Evolutionary conservation across 2,797 vertebrate species (phyloP).

Genomic region (Danio kyathit): DNA sequence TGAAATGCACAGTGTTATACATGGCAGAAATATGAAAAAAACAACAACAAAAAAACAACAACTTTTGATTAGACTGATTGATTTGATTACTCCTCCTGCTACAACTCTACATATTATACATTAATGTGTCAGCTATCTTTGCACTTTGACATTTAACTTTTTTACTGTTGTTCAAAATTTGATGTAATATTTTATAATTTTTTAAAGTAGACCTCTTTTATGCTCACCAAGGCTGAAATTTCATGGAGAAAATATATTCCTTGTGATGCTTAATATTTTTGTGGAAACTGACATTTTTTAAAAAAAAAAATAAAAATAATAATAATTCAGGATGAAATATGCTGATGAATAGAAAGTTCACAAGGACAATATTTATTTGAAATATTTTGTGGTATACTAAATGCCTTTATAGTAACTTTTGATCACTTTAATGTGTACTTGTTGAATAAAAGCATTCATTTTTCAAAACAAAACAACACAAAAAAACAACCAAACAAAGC

Average conservation of each 20-base stretch:
- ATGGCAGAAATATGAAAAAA: background rate
- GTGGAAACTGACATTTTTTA: background rate
- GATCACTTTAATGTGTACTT: background rate
- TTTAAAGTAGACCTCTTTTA: too few species aligned
- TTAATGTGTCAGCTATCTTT: too few species aligned
- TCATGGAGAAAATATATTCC: too few species aligned
- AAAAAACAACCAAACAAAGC: too few species aligned
- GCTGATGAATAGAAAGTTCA: background rate
- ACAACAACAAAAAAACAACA: background rate
- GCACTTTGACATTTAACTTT: too few species aligned
- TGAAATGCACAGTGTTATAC: background rate
- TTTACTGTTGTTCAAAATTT: too few species aligned
- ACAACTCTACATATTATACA: too few species aligned
- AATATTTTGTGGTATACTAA: background rate
- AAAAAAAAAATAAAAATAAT: too few species aligned
- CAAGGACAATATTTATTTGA: background rate
- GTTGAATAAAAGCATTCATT: background rate
- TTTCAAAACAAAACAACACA: too few species aligned
- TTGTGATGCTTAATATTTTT: background rate
- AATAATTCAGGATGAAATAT: too few species aligned
- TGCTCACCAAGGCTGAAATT: too few species aligned
- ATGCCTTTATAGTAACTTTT: background rate
- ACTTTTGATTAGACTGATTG: background rate
- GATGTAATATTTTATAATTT: too few species aligned
- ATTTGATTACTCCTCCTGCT: background rate